A percentile compares a stretch with the other conserved stretches of the same genome.
These are phyloP conservation scores for Napeogenes sylphis DNA, from an alignment of 2,888 invertebrate genomes.

Conservation along the genomic window DNA sequence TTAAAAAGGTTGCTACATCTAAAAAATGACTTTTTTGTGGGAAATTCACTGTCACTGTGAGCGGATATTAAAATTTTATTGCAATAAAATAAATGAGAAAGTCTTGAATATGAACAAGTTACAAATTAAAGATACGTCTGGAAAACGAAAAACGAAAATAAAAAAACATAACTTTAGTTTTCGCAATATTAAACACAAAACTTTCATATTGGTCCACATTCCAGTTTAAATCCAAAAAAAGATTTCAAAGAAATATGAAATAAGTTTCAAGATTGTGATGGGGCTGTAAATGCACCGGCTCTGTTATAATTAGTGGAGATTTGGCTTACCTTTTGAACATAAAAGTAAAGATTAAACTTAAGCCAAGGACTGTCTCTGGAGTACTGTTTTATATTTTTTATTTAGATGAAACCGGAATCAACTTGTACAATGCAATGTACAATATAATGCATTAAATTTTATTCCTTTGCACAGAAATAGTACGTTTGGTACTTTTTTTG, in stretches of 20 bases:
- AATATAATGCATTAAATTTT: no score
- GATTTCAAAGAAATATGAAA: slow-evolving; percentile 2
- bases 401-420: no score
- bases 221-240: not conserved
- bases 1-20: not conserved
- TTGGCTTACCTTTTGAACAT: not conserved
- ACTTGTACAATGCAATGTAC: no score
- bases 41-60: not conserved
- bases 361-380: not conserved
- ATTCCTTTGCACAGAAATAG: no score
- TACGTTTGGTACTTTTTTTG: no score
- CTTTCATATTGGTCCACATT: not conserved
- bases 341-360: not conserved
- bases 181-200: not conserved
- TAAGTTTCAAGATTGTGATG: slow-evolving; percentile 16
- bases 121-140: no score
- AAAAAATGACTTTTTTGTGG: not conserved
- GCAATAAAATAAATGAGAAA: no score
- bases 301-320: slow-evolving; percentile 21
- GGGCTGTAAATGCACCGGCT: slow-evolving; percentile 13
- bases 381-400: no score
- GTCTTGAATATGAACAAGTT: not conserved
- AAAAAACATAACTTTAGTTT: not conserved
- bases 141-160: no score
- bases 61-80: no score